Conservation (phyloP, 2,888 invertebrate species). For the Synergus japonicus region DNA sequence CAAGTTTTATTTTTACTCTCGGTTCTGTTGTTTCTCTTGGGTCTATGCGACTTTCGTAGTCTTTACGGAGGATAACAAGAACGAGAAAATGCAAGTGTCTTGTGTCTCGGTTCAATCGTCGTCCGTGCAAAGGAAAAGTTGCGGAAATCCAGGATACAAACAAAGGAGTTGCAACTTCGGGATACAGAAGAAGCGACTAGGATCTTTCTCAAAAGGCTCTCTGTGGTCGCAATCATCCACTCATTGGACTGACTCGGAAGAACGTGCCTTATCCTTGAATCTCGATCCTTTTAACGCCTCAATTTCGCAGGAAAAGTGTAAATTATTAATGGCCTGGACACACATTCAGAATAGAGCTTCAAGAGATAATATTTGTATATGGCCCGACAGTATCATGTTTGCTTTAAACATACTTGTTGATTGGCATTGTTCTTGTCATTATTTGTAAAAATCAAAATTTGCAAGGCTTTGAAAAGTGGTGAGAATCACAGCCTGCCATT, state of each 20-base stretch:
- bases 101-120: background rate
- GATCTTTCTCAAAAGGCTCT: conserved; percentile 4
- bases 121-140: background rate
- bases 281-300: conserved; percentile 22
- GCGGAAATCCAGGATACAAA: background rate
- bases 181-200: background rate
- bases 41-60: background rate
- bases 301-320: conserved; percentile 22
- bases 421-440: too few species aligned
- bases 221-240: background rate
- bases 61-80: background rate
- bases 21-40: conserved; percentile 12
- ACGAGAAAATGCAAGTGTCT: background rate
- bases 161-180: background rate
- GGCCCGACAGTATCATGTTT: background rate
- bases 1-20: conserved; percentile 64
- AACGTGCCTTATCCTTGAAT: conserved; percentile 23
- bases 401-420: too few species aligned
- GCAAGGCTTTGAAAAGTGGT: too few species aligned
- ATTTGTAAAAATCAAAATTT: too few species aligned
- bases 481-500: too few species aligned
- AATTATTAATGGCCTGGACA: conserved; percentile 15
- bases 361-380: background rate
- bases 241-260: conserved; percentile 15
- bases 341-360: background rate